Evolutionary conservation across 2,797 vertebrate genomes (phyloP).

Genomic region (Eleutherodactylus coqui): DNA sequence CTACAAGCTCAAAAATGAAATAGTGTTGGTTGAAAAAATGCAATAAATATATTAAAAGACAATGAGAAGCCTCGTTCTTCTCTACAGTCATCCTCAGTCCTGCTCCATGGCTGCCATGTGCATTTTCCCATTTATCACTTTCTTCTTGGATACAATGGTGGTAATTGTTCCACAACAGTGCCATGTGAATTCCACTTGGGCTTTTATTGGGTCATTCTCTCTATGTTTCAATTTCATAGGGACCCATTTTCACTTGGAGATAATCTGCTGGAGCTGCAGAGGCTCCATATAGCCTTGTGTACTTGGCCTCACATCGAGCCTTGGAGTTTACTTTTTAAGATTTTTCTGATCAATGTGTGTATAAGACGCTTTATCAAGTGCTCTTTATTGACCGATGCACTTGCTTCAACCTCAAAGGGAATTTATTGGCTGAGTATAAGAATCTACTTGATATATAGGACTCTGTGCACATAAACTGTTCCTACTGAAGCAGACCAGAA

Average conservation of each 20-base stretch:
- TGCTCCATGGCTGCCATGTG: background rate
- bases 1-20: slow-evolving; percentile 5
- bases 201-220: background rate
- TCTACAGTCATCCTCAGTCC: background rate
- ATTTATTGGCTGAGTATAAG: background rate
- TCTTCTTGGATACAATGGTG: background rate
- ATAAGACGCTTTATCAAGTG: background rate
- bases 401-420: background rate
- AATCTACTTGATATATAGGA: background rate
- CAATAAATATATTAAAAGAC: slow-evolving; percentile 9
- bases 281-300: background rate
- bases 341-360: background rate
- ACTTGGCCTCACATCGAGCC: background rate
- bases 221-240: background rate
- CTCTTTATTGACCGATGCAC: no score
- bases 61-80: background rate
- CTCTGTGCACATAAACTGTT: background rate
- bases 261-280: background rate
- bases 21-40: slow-evolving; percentile 7
- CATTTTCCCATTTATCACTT: background rate
- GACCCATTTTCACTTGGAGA: background rate
- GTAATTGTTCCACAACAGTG: background rate
- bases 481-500: background rate
- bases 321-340: background rate
- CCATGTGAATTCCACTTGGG: background rate